phyloP scores from a whole-genome alignment of 2,797 vertebrate genomes.

The Gymnopithys bicolor region DNA sequence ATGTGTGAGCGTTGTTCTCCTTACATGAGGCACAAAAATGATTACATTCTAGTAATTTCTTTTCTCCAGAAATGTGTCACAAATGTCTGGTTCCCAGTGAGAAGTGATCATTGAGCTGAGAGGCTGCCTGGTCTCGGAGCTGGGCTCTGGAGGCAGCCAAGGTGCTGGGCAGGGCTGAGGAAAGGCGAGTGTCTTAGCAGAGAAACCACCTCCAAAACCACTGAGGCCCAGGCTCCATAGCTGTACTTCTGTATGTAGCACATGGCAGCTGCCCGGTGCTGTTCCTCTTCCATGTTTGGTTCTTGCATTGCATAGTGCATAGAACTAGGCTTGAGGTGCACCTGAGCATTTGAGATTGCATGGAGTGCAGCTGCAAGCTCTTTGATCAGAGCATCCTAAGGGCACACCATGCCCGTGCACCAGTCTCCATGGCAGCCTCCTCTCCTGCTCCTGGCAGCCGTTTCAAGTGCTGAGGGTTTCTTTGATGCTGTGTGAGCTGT shows the following conservation, averaged over 20 bases:
- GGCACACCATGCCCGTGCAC: fast-evolving
- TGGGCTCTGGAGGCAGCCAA: fast-evolving
- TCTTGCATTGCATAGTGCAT: background rate
- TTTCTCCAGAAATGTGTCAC: background rate
- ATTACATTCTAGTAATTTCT: background rate
- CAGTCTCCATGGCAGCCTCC: background rate
- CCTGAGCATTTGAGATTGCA: no score
- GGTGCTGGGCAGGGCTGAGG: background rate
- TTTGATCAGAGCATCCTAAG: background rate
- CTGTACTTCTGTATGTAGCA: background rate
- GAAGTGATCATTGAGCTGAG: background rate
- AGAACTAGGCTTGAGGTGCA: background rate
- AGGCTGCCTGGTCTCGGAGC: background rate
- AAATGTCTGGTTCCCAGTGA: background rate
- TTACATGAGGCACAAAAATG: background rate
- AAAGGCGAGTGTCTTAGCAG: fast-evolving
- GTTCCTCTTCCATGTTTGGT: background rate
- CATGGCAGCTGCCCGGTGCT: background rate
- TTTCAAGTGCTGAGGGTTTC: background rate
- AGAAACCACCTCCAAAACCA: background rate
- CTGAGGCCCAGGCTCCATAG: background rate
- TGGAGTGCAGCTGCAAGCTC: background rate
- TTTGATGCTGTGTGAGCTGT: background rate
- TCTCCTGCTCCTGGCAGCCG: background rate
- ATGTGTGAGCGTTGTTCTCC: background rate